These are phyloP conservation scores for Craniophora ligustri DNA, from an alignment of 2,888 invertebrate genomes.

Conservation along the genomic window DNA sequence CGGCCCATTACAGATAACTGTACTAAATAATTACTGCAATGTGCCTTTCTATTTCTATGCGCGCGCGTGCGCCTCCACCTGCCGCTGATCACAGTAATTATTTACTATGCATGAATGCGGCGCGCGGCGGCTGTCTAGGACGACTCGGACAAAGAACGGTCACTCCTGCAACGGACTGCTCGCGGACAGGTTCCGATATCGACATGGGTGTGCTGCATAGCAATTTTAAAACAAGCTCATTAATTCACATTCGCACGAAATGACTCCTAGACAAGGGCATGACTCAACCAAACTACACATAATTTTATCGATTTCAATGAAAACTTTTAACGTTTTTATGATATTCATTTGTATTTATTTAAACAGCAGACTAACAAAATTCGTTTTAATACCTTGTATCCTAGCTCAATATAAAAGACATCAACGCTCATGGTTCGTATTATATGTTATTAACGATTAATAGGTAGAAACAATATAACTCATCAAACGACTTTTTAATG, in stretches of 20 bases:
- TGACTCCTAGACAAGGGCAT: slow-evolving; percentile 68
- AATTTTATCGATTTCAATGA: slow-evolving; percentile 45
- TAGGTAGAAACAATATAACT: too few relatives aligned
- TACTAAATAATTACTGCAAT: slow-evolving; percentile 89
- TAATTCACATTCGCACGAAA: slow-evolving; percentile 75
- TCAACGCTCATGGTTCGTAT: slow-evolving; percentile 60
- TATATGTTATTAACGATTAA: too few relatives aligned
- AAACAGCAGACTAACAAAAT: slow-evolving; percentile 4
- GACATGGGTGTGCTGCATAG: slow-evolving; percentile 80
- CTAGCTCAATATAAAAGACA: slow-evolving; percentile 55
- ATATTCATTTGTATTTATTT: slow-evolving; percentile 12
- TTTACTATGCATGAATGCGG: slow-evolving; percentile 88
- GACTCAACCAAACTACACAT: slow-evolving; percentile 57
- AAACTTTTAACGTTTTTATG: slow-evolving; percentile 34
- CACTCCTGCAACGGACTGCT: slow-evolving; percentile 72
- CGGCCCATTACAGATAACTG: slow-evolving; percentile 88
- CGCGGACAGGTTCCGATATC: slow-evolving; percentile 80
- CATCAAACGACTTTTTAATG: slow-evolving; percentile 18
- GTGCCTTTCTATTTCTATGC: slow-evolving; percentile 88
- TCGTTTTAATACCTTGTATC: slow-evolving; percentile 11
- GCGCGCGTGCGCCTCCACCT: slow-evolving; percentile 85
- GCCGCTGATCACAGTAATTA: slow-evolving; percentile 87
- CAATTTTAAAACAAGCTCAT: slow-evolving; percentile 78
- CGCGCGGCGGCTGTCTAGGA: slow-evolving; percentile 82
- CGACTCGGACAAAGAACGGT: slow-evolving; percentile 85